Conservation (phyloP, 2,797 vertebrate species). For the Amblyraja radiata region DNA sequence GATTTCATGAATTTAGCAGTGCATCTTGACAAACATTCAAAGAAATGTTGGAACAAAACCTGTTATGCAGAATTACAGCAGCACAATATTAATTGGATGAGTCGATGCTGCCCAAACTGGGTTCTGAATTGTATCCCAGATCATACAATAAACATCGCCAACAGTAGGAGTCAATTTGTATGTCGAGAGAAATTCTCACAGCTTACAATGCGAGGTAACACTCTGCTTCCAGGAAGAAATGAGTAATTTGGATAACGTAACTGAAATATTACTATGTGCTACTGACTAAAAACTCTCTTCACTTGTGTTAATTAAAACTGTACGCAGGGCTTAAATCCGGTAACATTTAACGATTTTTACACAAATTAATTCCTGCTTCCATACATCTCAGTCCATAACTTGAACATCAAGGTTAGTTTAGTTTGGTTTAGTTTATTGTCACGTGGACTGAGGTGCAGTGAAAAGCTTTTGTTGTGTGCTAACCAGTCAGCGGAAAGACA, state of each 20-base stretch:
- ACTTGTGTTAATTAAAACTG: neutral
- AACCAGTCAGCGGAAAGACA: too few relatives aligned
- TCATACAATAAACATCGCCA: neutral
- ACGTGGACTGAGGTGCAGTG: too few relatives aligned
- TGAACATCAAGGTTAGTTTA: too few relatives aligned
- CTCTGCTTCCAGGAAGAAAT: neutral
- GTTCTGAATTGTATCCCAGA: neutral
- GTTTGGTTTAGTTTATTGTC: too few relatives aligned
- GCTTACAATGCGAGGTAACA: neutral
- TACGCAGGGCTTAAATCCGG: neutral
- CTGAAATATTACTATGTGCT: neutral
- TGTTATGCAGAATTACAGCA: neutral
- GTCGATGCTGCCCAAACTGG: neutral
- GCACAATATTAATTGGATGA: neutral
- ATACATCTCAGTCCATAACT: too few relatives aligned
- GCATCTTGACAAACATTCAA: neutral
- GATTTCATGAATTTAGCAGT: neutral
- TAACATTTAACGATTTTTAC: neutral
- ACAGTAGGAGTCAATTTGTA: neutral
- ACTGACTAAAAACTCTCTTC: neutral
- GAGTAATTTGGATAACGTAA: neutral
- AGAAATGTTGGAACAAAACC: neutral
- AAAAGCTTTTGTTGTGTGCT: too few relatives aligned
- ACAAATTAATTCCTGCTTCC: neutral
- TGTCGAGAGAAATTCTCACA: neutral